Evolutionary conservation across 2,888 invertebrate species (phyloP).

Genomic region (Cephus runcator): DNA sequence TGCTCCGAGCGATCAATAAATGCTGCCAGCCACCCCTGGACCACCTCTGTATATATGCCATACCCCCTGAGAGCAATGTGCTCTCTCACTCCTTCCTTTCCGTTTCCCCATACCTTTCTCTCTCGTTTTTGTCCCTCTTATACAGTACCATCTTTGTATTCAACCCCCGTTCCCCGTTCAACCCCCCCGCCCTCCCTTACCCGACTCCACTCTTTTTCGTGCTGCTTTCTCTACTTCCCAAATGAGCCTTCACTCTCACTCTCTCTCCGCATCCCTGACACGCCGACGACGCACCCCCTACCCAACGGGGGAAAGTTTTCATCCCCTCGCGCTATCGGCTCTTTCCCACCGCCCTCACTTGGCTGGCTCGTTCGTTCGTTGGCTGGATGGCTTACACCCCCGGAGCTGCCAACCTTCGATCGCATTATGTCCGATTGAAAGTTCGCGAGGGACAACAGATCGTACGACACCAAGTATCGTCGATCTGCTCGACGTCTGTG

Average conservation of each 20-base stretch:
- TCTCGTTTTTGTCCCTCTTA: slow-evolving; percentile 51
- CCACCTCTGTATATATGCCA: slow-evolving; percentile 24
- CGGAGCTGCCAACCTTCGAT: background rate
- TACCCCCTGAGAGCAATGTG: background rate
- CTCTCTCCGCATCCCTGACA: slow-evolving; percentile 4
- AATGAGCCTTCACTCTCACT: slow-evolving; percentile 7
- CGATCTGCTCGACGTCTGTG: background rate
- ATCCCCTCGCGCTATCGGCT: slow-evolving; percentile 18
- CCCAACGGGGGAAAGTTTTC: slow-evolving; percentile 28
- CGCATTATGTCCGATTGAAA: background rate
- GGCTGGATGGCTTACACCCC: background rate
- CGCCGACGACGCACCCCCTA: background rate
- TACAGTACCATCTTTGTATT: slow-evolving; percentile 63
- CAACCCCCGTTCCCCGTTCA: slow-evolving; percentile 41
- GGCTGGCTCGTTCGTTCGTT: background rate
- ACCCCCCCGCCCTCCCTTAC: slow-evolving; percentile 17
- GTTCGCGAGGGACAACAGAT: background rate
- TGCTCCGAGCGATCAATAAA: slow-evolving; percentile 61
- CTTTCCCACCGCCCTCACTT: slow-evolving; percentile 14
- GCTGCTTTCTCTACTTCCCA: slow-evolving; percentile 12
- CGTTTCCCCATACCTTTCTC: slow-evolving; percentile 13
- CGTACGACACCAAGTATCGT: background rate
- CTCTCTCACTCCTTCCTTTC: slow-evolving; percentile 11
- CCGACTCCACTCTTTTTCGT: slow-evolving; percentile 14
- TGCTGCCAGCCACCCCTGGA: slow-evolving; percentile 57